These are phyloP conservation scores for Aphelocoma californica DNA, from an alignment of 2,797 vertebrate genomes.

Conservation along the genomic window DNA sequence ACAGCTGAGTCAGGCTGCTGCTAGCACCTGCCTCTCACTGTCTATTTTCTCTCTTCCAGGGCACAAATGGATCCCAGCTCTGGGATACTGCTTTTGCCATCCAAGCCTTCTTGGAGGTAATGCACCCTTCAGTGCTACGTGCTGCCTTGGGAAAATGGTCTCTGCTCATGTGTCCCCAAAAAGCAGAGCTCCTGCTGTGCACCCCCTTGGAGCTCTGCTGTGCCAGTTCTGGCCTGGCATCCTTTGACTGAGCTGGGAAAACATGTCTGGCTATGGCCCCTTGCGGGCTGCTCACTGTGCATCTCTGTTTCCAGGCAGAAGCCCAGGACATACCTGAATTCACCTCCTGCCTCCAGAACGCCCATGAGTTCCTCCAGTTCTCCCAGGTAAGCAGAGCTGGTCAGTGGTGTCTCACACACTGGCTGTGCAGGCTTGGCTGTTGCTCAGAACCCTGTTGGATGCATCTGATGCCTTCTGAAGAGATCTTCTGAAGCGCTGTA, in stretches of 20 bases:
- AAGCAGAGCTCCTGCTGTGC: not conserved
- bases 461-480: not conserved
- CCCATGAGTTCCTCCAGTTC: slow-evolving; percentile 83
- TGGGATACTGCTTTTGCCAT: slow-evolving; percentile 95
- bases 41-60: slow-evolving; percentile 72
- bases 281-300: not conserved
- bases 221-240: not conserved
- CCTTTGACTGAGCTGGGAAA: not conserved
- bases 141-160: not conserved
- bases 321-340: slow-evolving; percentile 83
- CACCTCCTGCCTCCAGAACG: slow-evolving; percentile 76
- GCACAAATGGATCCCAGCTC: slow-evolving; percentile 95
- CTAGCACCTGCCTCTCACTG: not conserved
- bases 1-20: not conserved
- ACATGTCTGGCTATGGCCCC: not conserved
- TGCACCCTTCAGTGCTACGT: not conserved
- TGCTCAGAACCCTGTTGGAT: not conserved
- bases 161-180: accelerated
- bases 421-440: not conserved
- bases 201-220: not conserved
- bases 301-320: slow-evolving; percentile 79
- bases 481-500: not conserved
- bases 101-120: slow-evolving; percentile 94
- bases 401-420: not conserved
- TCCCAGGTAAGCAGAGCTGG: slow-evolving; percentile 81